phyloP scores from a whole-genome alignment of 2,797 vertebrate species.

The Rhinophrynus dorsalis region DNA sequence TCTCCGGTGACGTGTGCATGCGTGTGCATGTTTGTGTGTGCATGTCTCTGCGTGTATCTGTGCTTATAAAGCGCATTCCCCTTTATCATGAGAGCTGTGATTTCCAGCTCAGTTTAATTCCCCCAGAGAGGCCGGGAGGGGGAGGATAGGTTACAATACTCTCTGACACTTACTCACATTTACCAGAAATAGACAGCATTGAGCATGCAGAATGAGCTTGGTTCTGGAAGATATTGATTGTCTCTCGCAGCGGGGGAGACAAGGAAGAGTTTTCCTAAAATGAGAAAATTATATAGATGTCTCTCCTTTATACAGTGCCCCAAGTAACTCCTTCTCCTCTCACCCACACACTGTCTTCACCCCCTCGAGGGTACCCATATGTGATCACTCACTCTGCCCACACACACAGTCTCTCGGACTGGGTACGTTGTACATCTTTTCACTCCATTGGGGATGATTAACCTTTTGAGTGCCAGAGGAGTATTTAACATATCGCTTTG shows the following conservation, averaged over 20 bases:
- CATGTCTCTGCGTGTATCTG: too few relatives aligned
- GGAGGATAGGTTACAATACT: conserved; percentile 8
- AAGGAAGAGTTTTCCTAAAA: not conserved
- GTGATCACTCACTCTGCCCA: too few relatives aligned
- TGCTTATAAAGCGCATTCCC: not conserved
- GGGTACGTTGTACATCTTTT: too few relatives aligned
- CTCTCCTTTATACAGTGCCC: not conserved
- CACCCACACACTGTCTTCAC: too few relatives aligned
- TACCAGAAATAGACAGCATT: conserved; percentile 26
- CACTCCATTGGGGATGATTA: too few relatives aligned
- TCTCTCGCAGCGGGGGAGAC: not conserved
- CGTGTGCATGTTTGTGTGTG: too few relatives aligned
- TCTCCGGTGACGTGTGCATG: not conserved
- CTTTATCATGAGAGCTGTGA: not conserved
- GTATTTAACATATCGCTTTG: too few relatives aligned
- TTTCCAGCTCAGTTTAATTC: not conserved
- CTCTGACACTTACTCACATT: conserved; percentile 13
- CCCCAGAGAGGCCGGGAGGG: conserved; percentile 12
- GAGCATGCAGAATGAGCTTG: conserved; percentile 1
- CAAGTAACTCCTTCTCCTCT: too few relatives aligned
- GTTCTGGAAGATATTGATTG: conserved; percentile 7
- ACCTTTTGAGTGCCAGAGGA: too few relatives aligned
- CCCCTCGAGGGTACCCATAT: too few relatives aligned
- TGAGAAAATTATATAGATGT: not conserved
- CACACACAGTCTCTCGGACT: too few relatives aligned